A percentile compares a stretch with the other conserved stretches of the same genome.
phyloP scores from a whole-genome alignment of 2,113 vertebrate species.

The Morone saxatilis region DNA sequence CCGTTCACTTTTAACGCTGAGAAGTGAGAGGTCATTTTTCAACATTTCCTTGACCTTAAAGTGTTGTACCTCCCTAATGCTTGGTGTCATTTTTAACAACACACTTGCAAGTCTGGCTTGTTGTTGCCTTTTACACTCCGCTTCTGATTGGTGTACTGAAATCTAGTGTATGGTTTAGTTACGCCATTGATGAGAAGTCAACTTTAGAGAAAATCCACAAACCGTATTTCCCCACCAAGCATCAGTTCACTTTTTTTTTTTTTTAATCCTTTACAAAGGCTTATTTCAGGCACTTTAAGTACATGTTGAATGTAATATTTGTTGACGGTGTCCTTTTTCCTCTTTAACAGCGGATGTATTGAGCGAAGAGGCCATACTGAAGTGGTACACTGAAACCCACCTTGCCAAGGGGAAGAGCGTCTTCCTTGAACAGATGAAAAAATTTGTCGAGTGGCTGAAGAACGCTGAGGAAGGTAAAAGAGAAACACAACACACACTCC shows the following conservation, averaged over 20 bases:
- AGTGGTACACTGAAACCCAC: slow-evolving; percentile 97
- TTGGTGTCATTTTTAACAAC: not conserved
- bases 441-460: slow-evolving; percentile 99
- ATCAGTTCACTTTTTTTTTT: not conserved
- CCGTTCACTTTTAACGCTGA: slow-evolving; percentile 23
- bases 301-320: rapidly evolving
- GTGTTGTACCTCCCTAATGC: slow-evolving; percentile 26
- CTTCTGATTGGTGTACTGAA: not conserved
- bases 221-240: not conserved
- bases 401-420: slow-evolving; percentile 96
- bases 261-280: not conserved
- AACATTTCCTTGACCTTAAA: slow-evolving; percentile 17
- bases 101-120: not conserved
- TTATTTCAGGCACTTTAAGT: not conserved
- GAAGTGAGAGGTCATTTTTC: slow-evolving; percentile 19
- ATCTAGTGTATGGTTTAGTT: not conserved
- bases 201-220: not conserved
- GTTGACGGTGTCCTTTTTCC: not conserved
- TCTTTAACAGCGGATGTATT: slow-evolving; percentile 91
- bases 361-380: slow-evolving; percentile 98
- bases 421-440: slow-evolving; percentile 99
- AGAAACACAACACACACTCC: rapidly evolving
- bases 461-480: slow-evolving; percentile 96
- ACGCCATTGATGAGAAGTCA: not conserved
- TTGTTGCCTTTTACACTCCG: not conserved